A percentile compares a stretch with the other conserved stretches of the same genome.
phyloP scores from a whole-genome alignment of 2,888 invertebrate genomes.

The Oscheius sp. region DNA sequence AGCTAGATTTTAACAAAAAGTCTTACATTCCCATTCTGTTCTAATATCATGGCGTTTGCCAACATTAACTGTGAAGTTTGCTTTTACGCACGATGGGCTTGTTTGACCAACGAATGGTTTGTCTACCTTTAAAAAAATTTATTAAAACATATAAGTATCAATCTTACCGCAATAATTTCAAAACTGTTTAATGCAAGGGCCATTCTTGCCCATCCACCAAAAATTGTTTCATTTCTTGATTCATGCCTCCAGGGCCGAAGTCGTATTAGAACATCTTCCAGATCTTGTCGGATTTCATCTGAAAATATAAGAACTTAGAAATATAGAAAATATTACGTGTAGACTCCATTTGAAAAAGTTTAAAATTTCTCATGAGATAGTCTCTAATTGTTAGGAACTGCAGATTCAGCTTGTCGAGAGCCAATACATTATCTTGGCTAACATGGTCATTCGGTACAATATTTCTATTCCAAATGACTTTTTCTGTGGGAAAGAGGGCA shows the following conservation, averaged over 20 bases:
- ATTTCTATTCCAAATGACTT: constrained; percentile 98
- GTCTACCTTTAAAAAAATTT: constrained; percentile 72
- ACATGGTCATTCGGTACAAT: constrained; percentile 96
- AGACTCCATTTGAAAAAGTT: constrained; percentile 94
- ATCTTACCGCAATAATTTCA: constrained; percentile 84
- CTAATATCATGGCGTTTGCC: constrained; percentile 75
- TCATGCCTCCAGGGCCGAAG: constrained; percentile 86
- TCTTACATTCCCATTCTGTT: not conserved
- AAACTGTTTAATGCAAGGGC: constrained; percentile 91
- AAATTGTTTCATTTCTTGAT: constrained; percentile 75
- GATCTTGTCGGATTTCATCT: constrained; percentile 98
- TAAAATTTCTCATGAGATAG: constrained; percentile 94
- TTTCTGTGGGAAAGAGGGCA: constrained; percentile 97
- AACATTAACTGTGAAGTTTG: constrained; percentile 90
- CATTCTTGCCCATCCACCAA: constrained; percentile 99
- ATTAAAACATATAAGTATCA: not conserved
- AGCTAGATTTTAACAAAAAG: not conserved
- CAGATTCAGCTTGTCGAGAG: constrained; percentile 93
- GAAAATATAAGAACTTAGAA: constrained; percentile 86
- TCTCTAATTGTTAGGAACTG: constrained; percentile 98
- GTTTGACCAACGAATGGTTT: constrained; percentile 81
- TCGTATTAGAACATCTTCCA: constrained; percentile 93
- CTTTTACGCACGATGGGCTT: constrained; percentile 91
- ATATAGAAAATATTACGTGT: constrained; percentile 78
- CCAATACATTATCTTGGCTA: constrained; percentile 87